A percentile compares a stretch with the other conserved stretches of the same genome.
Evolutionary conservation across 2,113 vertebrate genomes (phyloP).

Genomic region (Puntigrus tetrazona): DNA sequence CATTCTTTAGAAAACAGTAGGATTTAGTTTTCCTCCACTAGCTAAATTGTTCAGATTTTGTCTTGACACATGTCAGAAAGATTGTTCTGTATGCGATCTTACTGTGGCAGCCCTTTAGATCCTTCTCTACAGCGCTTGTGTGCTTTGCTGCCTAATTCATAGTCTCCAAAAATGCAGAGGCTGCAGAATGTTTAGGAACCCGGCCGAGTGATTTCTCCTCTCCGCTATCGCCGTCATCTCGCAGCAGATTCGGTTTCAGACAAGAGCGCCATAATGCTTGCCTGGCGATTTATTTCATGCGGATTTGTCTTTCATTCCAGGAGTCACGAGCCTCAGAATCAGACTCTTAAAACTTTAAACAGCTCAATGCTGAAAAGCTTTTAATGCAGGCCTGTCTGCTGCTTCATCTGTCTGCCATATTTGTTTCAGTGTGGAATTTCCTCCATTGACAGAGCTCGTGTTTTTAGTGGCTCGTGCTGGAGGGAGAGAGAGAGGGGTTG

Average conservation of each 20-base stretch:
- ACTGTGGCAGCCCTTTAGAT: conserved; percentile 13
- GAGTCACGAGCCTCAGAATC: conserved; percentile 13
- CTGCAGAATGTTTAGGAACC: conserved; percentile 39
- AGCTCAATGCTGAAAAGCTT: conserved; percentile 16
- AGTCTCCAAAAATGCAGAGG: conserved; percentile 14
- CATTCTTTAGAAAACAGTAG: background rate
- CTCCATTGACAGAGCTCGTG: conserved; percentile 52
- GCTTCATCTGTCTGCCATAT: conserved; percentile 60
- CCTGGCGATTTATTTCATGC: conserved; percentile 19
- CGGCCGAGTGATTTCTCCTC: conserved; percentile 4
- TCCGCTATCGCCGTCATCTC: background rate
- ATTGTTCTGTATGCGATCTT: background rate
- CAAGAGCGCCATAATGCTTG: background rate
- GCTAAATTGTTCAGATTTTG: background rate
- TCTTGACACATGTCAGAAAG: background rate
- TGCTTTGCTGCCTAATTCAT: conserved; percentile 5
- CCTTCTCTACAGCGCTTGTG: background rate
- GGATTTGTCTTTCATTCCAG: conserved; percentile 19
- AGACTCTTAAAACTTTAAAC: conserved; percentile 21
- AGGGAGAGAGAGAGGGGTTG: conserved; percentile 27
- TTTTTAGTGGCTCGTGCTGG: conserved; percentile 45
- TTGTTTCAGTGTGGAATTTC: conserved; percentile 56
- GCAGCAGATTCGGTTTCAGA: conserved; percentile 2
- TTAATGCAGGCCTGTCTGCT: background rate
- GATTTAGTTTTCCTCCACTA: background rate